Evolutionary conservation across 2,113 vertebrate species (phyloP), one percentile per base, ranked within the genome.

Genomic region (Oxyruncus cristatus): DNA sequence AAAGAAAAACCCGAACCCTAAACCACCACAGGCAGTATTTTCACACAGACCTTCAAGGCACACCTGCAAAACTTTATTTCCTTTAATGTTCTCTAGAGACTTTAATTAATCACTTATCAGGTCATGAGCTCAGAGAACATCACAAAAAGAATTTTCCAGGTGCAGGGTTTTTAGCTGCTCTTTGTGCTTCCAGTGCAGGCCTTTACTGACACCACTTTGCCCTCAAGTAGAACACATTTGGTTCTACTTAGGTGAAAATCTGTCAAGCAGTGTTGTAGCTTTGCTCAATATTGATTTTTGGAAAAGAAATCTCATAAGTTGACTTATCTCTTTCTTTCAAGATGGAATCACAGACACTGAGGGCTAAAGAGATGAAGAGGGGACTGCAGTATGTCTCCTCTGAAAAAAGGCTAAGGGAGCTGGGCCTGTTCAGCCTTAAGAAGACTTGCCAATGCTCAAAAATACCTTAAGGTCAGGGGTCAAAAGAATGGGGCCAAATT

Each of bases 61-160:
- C 88, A 90, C 47, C 47, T 94, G 85, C 24, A 63, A 42, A 74
- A 44, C 26, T 62, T 56, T 61, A 61, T 75, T 81, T 84, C 56
- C 42, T 92, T 85, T 72, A 46, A 50, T 33, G 17, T 66, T 37
- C 84, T 49, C 58, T 72, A 49, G 70, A 68, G 84, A 82, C 26
- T 55, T 86, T 74, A 95, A 92, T 93, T 92, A 94, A 88, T 74
- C 82, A 77, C 26, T 89, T 83, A 59, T 30, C 75, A 80, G 75
- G 67, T 79, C 58, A 71, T 6, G 46, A 86, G 75, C 67, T 52
- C 50, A 46, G 39, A 93, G 61, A 94, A 67, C 20, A 28, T 26
- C 12, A 52, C 32, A 37, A 37, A 73, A 85, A 77, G 47, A 44
- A 16, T 70, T 86, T 92, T 62, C 50, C 68, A 88, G 85, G 52